phyloP scores from a whole-genome alignment of 92 coral and sea anemone genomes.

The Desmophyllum pertusum region DNA sequence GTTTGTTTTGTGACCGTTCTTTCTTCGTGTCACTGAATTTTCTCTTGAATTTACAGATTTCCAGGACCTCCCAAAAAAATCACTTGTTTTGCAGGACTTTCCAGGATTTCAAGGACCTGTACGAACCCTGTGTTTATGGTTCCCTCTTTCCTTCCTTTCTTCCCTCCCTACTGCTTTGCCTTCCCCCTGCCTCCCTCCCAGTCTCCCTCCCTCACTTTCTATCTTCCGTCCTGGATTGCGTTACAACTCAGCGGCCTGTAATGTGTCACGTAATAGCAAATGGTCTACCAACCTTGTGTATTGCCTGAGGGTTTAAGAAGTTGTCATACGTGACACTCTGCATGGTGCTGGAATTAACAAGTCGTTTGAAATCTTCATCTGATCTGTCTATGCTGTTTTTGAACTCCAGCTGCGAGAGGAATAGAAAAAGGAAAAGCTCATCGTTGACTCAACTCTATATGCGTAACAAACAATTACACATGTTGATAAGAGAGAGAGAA shows the following conservation, averaged over 20 bases:
- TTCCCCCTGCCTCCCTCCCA: neutral
- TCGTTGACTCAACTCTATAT: neutral
- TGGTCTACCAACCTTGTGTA: conserved; percentile 22
- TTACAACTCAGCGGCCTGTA: neutral
- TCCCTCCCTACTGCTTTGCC: neutral
- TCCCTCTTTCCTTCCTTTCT: neutral
- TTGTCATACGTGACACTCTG: conserved; percentile 1
- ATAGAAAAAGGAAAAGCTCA: neutral
- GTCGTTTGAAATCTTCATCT: conserved; percentile 28
- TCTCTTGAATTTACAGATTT: too few species aligned
- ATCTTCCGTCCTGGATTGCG: neutral
- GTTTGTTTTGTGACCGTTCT: too few species aligned
- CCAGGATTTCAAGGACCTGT: too few species aligned
- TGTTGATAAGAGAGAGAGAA: too few species aligned
- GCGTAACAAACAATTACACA: neutral
- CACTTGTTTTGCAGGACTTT: too few species aligned
- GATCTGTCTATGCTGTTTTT: neutral
- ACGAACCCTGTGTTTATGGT: too few species aligned
- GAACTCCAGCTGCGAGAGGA: conserved; percentile 21
- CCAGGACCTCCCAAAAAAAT: too few species aligned
- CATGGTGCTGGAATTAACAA: neutral
- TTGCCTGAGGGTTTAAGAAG: conserved; percentile 24
- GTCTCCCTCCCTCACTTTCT: neutral
- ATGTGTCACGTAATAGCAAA: neutral
- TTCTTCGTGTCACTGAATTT: too few species aligned